These are phyloP conservation scores for Zaprionus tsacasi DNA, from an alignment of 1,140 invertebrate species.

Conservation along the genomic window DNA sequence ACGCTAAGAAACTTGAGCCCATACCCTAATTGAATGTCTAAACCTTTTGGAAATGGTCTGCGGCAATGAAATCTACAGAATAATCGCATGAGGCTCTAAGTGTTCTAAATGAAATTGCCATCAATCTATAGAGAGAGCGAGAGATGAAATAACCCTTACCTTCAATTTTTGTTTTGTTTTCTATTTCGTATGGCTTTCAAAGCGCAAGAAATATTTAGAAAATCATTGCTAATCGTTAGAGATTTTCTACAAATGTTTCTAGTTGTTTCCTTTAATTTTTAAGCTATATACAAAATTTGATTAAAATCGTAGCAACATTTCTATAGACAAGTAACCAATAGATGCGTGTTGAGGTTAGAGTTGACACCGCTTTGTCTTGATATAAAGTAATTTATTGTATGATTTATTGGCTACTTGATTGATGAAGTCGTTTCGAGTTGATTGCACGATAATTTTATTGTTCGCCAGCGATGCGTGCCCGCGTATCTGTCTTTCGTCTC, in stretches of 20 bases:
- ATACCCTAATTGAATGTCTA: constrained; percentile 47
- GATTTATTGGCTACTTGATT: constrained; percentile 73
- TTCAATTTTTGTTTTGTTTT: no score
- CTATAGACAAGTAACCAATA: not conserved
- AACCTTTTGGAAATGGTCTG: constrained; percentile 21
- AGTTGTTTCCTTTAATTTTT: not conserved
- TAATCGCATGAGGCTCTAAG: constrained; percentile 28
- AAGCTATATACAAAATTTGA: no score
- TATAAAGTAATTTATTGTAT: constrained; percentile 68
- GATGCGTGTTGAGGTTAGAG: constrained; percentile 28
- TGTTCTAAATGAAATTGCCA: constrained; percentile 31
- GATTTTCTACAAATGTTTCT: no score
- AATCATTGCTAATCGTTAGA: not conserved
- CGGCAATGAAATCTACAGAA: constrained; percentile 9
- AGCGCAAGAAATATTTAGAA: no score
- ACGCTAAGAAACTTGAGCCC: constrained; percentile 30
- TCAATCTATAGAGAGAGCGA: not conserved
- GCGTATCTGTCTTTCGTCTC: not conserved
- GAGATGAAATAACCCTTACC: not conserved
- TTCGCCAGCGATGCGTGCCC: constrained; percentile 31
- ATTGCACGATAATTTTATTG: constrained; percentile 68
- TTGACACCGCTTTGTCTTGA: constrained; percentile 71
- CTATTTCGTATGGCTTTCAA: no score
- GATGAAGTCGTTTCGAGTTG: constrained; percentile 68
- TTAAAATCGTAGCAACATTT: not conserved